Conservation (phyloP, 1,140 invertebrate genomes). For the Hylaeus volcanicus region DNA sequence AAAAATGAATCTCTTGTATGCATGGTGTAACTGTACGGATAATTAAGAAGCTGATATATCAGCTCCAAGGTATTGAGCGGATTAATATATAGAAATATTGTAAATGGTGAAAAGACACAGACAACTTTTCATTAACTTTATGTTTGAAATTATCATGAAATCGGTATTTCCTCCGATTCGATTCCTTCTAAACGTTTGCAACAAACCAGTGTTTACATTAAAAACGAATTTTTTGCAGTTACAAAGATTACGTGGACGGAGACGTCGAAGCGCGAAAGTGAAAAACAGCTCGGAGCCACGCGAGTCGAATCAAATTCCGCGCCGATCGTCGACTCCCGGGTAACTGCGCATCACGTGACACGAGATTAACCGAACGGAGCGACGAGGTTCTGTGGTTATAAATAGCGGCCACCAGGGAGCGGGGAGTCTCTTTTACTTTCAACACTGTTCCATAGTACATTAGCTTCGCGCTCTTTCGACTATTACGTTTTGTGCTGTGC, state of each 20-base stretch:
- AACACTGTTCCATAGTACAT: slow-evolving; percentile 66
- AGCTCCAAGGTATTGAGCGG: too few species aligned
- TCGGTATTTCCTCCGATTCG: neutral
- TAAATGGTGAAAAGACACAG: too few species aligned
- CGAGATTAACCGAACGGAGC: slow-evolving; percentile 48
- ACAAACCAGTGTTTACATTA: too few species aligned
- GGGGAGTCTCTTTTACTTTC: slow-evolving; percentile 75
- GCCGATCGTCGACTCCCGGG: slow-evolving; percentile 39
- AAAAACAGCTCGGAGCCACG: neutral
- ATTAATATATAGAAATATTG: too few species aligned
- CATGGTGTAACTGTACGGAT: too few species aligned
- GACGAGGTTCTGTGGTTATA: slow-evolving; percentile 72
- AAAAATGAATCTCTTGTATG: too few species aligned
- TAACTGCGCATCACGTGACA: slow-evolving; percentile 59
- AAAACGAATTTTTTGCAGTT: neutral
- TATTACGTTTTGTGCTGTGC: slow-evolving; percentile 64
- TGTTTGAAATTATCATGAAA: too few species aligned
- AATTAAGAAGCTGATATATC: too few species aligned
- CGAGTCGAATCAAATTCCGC: slow-evolving; percentile 52
- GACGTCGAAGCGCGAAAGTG: neutral
- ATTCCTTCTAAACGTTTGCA: neutral
- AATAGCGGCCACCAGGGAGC: slow-evolving; percentile 65
- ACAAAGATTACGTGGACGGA: slow-evolving; percentile 24
- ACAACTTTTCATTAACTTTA: too few species aligned
- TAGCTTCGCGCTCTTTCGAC: slow-evolving; percentile 50